These are phyloP conservation scores for Pithys albifrons DNA, from an alignment of 2,113 vertebrate species.

Conservation along the genomic window DNA sequence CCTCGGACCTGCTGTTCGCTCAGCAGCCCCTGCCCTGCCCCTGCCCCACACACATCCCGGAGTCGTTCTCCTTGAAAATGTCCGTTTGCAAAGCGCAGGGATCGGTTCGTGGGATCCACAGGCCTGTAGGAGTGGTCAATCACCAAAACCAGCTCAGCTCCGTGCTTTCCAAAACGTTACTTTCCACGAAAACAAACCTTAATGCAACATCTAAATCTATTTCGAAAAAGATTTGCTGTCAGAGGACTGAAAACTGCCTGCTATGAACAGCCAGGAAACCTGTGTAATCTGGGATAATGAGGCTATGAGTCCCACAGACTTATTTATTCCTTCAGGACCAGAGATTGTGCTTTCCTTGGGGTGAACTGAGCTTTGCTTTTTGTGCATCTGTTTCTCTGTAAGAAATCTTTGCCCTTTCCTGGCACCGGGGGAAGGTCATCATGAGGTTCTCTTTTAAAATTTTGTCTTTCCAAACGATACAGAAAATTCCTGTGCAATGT, in stretches of 20 bases:
- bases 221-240: too few relatives aligned
- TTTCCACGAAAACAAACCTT: neutral
- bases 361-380: accelerated
- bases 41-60: neutral
- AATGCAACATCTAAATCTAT: too few relatives aligned
- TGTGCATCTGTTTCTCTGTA: neutral
- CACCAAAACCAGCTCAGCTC: neutral
- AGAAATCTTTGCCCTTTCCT: neutral
- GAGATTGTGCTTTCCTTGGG: neutral
- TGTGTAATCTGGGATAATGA: neutral
- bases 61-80: neutral
- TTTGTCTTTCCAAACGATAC: neutral
- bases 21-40: too few relatives aligned
- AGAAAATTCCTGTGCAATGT: neutral
- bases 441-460: neutral
- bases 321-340: neutral
- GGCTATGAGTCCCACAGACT: accelerated
- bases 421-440: too few relatives aligned
- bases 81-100: neutral
- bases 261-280: neutral
- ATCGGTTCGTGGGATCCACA: accelerated
- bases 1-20: too few relatives aligned
- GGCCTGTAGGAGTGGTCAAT: accelerated
- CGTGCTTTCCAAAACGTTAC: accelerated
- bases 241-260: neutral